These are phyloP conservation scores for Bradypus variegatus DNA, from an alignment of 2,797 vertebrate genomes.

Conservation along the genomic window DNA sequence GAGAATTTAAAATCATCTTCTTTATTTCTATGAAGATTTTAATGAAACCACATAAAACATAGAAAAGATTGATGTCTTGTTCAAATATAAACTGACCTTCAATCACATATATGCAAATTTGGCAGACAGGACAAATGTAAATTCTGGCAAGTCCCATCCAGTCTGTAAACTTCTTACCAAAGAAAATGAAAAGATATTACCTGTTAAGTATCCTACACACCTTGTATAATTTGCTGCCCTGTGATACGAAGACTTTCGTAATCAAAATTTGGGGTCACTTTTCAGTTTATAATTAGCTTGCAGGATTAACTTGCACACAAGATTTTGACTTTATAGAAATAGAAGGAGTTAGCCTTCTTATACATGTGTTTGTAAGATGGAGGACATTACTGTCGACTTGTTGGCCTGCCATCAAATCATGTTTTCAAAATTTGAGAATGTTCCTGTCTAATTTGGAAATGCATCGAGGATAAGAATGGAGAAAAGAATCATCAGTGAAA, in stretches of 20 bases:
- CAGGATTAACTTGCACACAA: not conserved
- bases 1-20: not conserved
- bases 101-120: not conserved
- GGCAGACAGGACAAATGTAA: not conserved
- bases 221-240: not conserved
- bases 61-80: not conserved
- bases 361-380: not conserved
- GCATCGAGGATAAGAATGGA: not conserved
- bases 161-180: not conserved
- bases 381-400: not conserved
- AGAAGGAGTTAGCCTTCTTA: not conserved
- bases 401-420: not conserved
- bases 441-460: not conserved
- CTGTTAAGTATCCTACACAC: not conserved
- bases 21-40: not conserved
- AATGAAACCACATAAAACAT: not conserved
- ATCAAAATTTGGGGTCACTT: not conserved
- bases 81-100: not conserved
- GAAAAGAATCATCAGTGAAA: not conserved
- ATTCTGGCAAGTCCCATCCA: not conserved
- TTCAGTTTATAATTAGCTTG: not conserved
- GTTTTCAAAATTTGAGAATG: not conserved
- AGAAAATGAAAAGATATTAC: not conserved
- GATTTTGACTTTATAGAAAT: not conserved
- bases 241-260: not conserved